Conservation (phyloP, 2,113 vertebrate genomes). For the Malurus alboscapulatus region DNA sequence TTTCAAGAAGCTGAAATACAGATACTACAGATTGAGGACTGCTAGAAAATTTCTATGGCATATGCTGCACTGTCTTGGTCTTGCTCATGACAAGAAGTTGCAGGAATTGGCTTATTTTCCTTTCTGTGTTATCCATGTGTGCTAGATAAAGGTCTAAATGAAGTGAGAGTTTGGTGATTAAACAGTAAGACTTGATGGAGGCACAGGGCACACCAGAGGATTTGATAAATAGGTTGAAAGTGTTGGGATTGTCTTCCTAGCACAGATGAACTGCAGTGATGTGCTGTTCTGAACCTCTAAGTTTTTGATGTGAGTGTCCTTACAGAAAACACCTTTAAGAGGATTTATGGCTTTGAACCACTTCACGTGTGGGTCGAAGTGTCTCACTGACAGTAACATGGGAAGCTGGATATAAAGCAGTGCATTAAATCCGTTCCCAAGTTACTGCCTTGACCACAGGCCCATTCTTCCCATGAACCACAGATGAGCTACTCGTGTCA, state of each 20-base stretch:
- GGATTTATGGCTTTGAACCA: neutral
- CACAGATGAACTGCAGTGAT: neutral
- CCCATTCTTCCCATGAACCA: neutral
- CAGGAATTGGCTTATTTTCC: neutral
- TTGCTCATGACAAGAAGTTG: neutral
- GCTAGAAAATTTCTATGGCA: neutral
- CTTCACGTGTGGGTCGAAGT: rapidly evolving
- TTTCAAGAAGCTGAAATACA: neutral
- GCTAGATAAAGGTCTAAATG: neutral
- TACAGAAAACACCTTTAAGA: neutral
- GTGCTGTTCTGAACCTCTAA: neutral
- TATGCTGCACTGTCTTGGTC: neutral
- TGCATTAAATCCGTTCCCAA: neutral
- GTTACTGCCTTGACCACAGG: neutral
- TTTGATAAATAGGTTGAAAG: neutral
- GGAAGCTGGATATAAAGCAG: neutral
- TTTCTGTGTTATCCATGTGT: rapidly evolving
- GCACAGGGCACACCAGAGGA: too few species aligned
- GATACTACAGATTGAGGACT: neutral
- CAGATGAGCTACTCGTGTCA: neutral
- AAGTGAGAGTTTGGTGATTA: neutral
- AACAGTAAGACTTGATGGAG: neutral
- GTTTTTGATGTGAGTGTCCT: neutral
- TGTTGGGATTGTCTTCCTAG: neutral
- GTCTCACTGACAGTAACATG: neutral